These are phyloP conservation scores for Heloderma charlesbogerti DNA, from an alignment of 2,113 vertebrate genomes.

Conservation along the genomic window DNA sequence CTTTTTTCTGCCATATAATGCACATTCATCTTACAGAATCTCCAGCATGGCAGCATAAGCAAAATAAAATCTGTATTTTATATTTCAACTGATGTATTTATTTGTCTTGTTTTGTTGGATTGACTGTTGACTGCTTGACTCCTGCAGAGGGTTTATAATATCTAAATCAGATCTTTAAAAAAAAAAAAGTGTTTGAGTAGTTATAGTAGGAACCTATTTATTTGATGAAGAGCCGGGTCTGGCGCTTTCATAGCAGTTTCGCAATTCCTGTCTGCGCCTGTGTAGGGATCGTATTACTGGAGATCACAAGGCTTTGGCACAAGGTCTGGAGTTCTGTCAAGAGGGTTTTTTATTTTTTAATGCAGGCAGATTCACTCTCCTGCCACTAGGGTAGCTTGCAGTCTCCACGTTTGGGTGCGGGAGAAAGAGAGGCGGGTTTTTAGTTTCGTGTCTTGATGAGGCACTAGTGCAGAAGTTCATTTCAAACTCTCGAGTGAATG, in stretches of 20 bases:
- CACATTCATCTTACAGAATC: not conserved
- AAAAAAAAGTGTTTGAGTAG: not conserved
- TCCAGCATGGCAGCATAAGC: not conserved
- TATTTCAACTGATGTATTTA: not conserved
- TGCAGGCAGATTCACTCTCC: not conserved
- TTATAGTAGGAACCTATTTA: not conserved
- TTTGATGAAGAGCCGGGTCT: not conserved
- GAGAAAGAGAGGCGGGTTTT: not conserved
- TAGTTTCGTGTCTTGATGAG: not conserved
- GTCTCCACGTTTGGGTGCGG: not conserved
- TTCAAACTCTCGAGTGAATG: not conserved
- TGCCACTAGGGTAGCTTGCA: not conserved
- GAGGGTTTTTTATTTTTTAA: not conserved
- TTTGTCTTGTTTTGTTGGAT: not conserved
- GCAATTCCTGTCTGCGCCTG: not conserved
- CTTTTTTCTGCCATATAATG: no score
- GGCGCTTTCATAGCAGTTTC: not conserved
- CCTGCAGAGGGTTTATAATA: not conserved
- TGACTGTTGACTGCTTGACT: not conserved
- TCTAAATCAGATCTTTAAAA: not conserved
- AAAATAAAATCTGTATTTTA: not conserved
- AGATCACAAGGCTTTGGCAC: conserved; percentile 10
- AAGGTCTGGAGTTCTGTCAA: not conserved
- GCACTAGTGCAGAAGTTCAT: not conserved
- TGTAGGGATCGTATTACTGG: conserved; percentile 13